phyloP scores from a whole-genome alignment of 2,888 invertebrate species.

The Anticlea derivata region DNA sequence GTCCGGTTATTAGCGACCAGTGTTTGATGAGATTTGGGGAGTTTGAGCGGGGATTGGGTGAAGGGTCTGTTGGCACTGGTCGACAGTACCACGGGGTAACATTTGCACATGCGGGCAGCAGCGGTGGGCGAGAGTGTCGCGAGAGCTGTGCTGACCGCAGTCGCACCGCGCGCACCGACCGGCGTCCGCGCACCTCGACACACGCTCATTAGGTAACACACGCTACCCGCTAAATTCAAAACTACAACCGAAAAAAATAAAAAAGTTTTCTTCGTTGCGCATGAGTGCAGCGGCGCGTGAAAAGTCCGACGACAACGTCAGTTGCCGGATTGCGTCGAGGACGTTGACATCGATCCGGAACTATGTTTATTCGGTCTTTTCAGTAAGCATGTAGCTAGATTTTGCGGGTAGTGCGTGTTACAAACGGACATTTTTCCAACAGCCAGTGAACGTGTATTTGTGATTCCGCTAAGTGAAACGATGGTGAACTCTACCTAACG shows the following conservation, averaged over 20 bases:
- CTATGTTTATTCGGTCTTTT: conserved; percentile 56
- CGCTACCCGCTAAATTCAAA: conserved; percentile 76
- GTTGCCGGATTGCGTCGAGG: conserved; percentile 68
- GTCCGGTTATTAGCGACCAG: conserved; percentile 43
- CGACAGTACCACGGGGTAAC: conserved; percentile 68
- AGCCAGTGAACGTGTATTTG: conserved; percentile 68
- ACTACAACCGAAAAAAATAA: conserved; percentile 52
- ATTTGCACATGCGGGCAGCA: conserved; percentile 62
- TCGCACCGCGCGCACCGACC: conserved; percentile 73
- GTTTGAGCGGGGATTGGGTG: conserved; percentile 21
- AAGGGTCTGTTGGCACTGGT: conserved; percentile 42
- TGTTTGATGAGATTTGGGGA: conserved; percentile 40
- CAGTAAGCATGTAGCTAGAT: conserved; percentile 50
- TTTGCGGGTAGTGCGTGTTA: conserved; percentile 71
- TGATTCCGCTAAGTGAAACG: conserved; percentile 70
- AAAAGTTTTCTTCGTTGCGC: conserved; percentile 56
- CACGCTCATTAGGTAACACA: conserved; percentile 73
- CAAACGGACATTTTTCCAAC: conserved; percentile 51
- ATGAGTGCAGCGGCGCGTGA: conserved; percentile 69
- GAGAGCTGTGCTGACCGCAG: conserved; percentile 66
- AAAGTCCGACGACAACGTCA: conserved; percentile 61
- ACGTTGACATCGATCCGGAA: conserved; percentile 71
- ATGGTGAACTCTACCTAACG: conserved; percentile 78
- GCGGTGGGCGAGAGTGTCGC: conserved; percentile 66
- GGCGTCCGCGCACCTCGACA: conserved; percentile 71